Conservation (phyloP, 2,888 invertebrate genomes). For the Patella ulyssiponensis region DNA sequence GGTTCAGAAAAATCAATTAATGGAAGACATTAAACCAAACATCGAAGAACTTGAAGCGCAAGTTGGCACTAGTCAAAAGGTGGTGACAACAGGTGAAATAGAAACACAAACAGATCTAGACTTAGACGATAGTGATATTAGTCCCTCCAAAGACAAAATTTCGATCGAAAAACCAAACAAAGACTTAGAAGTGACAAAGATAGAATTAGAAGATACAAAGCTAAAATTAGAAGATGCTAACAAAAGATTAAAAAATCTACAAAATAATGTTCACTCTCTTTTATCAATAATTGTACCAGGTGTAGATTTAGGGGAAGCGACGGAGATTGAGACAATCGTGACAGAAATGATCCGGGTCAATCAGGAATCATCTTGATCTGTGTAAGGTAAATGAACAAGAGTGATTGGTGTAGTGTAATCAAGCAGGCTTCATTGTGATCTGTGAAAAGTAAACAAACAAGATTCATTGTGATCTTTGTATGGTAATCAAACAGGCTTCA, state of each 20-base stretch:
- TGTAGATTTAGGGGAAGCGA: slow-evolving; percentile 52
- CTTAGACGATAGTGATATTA: slow-evolving; percentile 18
- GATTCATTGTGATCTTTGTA: too few relatives aligned
- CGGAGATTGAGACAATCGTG: slow-evolving; percentile 56
- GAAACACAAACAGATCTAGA: slow-evolving; percentile 10
- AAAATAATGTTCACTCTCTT: slow-evolving; percentile 49
- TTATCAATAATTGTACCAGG: slow-evolving; percentile 53
- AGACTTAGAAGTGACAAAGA: background rate
- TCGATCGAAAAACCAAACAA: too few relatives aligned
- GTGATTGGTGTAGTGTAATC: too few relatives aligned
- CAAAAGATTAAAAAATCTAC: slow-evolving; percentile 39
- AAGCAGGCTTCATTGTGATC: too few relatives aligned
- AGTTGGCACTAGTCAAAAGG: background rate
- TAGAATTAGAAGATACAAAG: background rate
- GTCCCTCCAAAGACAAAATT: slow-evolving; percentile 24
- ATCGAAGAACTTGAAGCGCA: slow-evolving; percentile 18
- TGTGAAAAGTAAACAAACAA: too few relatives aligned
- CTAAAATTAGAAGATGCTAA: slow-evolving; percentile 11
- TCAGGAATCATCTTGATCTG: slow-evolving; percentile 24
- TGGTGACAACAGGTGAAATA: slow-evolving; percentile 15
- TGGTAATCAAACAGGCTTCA: too few relatives aligned
- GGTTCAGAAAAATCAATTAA: slow-evolving; percentile 4
- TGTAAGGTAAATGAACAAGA: too few relatives aligned
- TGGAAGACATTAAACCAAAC: slow-evolving; percentile 30
- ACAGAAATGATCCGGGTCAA: slow-evolving; percentile 54